These are phyloP conservation scores for Polietes domitor DNA, from an alignment of 2,888 invertebrate genomes.

Conservation along the genomic window DNA sequence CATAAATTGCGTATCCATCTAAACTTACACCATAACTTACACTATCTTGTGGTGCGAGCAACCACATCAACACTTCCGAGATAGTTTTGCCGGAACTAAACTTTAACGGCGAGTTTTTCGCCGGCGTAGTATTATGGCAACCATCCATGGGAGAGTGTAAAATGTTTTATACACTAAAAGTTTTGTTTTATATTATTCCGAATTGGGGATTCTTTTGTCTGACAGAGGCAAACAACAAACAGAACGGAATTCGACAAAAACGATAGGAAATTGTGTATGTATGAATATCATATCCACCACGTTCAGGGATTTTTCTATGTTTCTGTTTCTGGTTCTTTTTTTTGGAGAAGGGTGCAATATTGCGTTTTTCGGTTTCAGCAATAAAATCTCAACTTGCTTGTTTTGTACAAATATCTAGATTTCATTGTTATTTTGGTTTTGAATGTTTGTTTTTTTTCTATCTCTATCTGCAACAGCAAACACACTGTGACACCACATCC, in stretches of 20 bases:
- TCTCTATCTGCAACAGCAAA: neutral
- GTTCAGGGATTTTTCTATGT: constrained; percentile 16
- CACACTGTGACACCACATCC: too few species aligned
- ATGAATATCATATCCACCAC: constrained; percentile 43
- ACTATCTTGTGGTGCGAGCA: too few species aligned
- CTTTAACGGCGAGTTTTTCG: neutral
- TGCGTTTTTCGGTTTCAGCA: constrained; percentile 51
- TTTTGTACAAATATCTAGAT: constrained; percentile 21
- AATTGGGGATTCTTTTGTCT: neutral
- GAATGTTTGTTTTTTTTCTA: neutral
- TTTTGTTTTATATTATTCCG: neutral
- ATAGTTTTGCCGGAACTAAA: too few species aligned
- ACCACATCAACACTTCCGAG: too few species aligned
- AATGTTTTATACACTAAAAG: constrained; percentile 47
- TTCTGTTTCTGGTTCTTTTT: constrained; percentile 7
- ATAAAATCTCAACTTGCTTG: constrained; percentile 63
- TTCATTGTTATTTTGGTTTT: neutral
- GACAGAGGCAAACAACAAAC: neutral
- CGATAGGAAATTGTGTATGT: constrained; percentile 15
- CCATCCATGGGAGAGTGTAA: constrained; percentile 45
- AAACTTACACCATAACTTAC: too few species aligned
- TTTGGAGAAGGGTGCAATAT: constrained; percentile 5
- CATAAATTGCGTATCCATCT: too few species aligned
- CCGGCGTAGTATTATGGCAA: neutral
- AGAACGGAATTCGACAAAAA: neutral